phyloP scores from a whole-genome alignment of 2,797 vertebrate genomes.

The Scolopax bukidnonensis region DNA sequence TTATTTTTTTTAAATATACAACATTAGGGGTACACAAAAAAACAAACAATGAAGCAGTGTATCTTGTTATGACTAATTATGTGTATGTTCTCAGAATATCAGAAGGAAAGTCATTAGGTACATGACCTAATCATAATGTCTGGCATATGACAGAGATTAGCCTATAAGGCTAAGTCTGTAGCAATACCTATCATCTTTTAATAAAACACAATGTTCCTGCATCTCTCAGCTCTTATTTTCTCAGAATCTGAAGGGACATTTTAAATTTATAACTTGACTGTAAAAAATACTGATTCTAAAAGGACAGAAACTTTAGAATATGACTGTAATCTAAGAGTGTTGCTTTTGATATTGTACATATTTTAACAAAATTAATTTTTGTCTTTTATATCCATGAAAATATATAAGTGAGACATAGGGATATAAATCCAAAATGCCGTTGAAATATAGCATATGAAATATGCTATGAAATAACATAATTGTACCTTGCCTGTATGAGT shows the following conservation, averaged over 20 bases:
- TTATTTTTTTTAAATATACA: background rate
- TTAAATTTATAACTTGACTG: background rate
- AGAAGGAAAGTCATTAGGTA: background rate
- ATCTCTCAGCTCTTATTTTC: background rate
- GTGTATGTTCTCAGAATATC: background rate
- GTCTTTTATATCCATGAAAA: background rate
- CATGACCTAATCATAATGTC: background rate
- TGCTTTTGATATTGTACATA: background rate
- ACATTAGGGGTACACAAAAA: background rate
- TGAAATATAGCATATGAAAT: background rate
- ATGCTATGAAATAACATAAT: background rate
- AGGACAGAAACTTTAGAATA: background rate
- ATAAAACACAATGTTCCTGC: background rate
- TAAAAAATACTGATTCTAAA: background rate
- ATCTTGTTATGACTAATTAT: background rate
- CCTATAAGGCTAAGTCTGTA: background rate
- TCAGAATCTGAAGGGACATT: background rate
- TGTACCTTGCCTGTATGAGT: background rate
- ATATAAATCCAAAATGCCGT: background rate
- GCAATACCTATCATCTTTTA: background rate
- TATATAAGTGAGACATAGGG: background rate
- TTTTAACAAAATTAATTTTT: background rate
- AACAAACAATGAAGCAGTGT: background rate
- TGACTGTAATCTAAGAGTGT: background rate
- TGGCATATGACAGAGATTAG: background rate